Evolutionary conservation across 2,113 vertebrate genomes (phyloP).

Genomic region (Gymnocephalus cernua): DNA sequence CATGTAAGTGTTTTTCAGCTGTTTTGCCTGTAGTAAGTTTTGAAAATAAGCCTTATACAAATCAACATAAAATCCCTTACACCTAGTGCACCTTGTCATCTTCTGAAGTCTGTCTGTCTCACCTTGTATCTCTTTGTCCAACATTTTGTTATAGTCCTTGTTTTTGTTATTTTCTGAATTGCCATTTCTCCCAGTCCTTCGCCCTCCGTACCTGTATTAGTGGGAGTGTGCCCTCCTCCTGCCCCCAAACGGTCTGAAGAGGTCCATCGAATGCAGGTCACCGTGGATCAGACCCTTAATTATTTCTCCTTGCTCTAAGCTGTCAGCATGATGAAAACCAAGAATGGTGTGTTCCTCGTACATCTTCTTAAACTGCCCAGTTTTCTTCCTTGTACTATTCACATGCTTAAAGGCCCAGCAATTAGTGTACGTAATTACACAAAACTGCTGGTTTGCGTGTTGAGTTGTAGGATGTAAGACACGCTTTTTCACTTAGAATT

Average conservation of each 20-base stretch:
- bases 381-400: neutral
- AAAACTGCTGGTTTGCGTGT: neutral
- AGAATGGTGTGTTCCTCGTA: slow-evolving; percentile 38
- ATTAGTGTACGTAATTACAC: neutral
- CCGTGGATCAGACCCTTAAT: slow-evolving; percentile 63
- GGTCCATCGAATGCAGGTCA: slow-evolving; percentile 55
- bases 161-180: slow-evolving; percentile 22
- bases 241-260: slow-evolving; percentile 52
- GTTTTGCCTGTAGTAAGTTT: neutral
- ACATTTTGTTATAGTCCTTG: neutral
- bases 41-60: neutral
- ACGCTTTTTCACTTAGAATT: no score
- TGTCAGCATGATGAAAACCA: slow-evolving; percentile 46
- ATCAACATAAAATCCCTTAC: neutral
- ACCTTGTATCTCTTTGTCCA: slow-evolving; percentile 3
- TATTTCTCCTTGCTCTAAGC: slow-evolving; percentile 59
- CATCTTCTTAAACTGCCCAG: slow-evolving; percentile 16
- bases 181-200: slow-evolving; percentile 17
- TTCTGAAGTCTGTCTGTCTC: neutral
- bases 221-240: slow-evolving; percentile 27
- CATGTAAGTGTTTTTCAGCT: neutral
- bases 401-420: neutral
- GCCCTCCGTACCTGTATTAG: slow-evolving; percentile 39
- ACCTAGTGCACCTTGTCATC: neutral
- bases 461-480: neutral